Conservation (phyloP, 1,140 invertebrate genomes). For the Pseudomyrmex sp. region DNA sequence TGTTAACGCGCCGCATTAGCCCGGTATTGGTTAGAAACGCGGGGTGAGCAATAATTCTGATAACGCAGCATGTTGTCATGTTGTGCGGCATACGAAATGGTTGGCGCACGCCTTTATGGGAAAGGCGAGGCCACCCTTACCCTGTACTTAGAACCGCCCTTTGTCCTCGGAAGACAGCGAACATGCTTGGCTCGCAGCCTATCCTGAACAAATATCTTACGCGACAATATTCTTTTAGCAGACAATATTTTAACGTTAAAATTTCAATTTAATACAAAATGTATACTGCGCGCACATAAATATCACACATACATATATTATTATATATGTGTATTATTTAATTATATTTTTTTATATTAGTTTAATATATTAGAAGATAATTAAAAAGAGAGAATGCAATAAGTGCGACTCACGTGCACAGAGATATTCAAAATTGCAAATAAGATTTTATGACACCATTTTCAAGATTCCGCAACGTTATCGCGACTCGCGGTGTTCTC, state of each 20-base stretch:
- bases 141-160: constrained; percentile 31
- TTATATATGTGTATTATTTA: too few species aligned
- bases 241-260: too few species aligned
- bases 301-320: too few species aligned
- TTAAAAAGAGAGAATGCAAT: neutral
- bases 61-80: constrained; percentile 85
- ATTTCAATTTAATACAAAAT: too few species aligned
- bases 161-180: constrained; percentile 14
- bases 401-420: neutral
- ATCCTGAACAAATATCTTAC: neutral
- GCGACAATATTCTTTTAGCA: neutral
- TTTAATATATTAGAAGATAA: too few species aligned
- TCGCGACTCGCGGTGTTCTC: constrained; percentile 22
- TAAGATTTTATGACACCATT: constrained; percentile 17
- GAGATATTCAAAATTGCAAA: constrained; percentile 19
- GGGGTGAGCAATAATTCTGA: constrained; percentile 83
- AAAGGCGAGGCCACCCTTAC: constrained; percentile 49
- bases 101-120: constrained; percentile 52
- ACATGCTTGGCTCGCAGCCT: neutral
- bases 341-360: too few species aligned
- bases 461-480: constrained; percentile 17
- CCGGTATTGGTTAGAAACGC: constrained; percentile 80
- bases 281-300: too few species aligned
- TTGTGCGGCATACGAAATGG: constrained; percentile 84
- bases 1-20: constrained; percentile 84